These are phyloP conservation scores for Lepidocyrtinus sp. DNA, from an alignment of 2,888 invertebrate species.

Conservation along the genomic window DNA sequence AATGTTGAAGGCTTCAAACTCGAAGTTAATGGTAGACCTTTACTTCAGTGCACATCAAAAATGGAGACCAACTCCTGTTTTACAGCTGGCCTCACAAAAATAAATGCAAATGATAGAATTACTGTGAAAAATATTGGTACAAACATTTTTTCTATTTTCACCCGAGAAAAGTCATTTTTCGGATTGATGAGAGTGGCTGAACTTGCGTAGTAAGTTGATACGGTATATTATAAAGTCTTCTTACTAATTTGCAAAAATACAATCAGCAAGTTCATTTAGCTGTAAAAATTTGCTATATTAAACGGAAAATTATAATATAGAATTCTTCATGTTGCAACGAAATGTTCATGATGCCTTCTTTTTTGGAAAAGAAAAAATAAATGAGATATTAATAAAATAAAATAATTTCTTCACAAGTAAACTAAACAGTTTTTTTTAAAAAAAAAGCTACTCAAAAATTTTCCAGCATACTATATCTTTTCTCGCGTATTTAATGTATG, in stretches of 20 bases:
- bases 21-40: constrained; percentile 77
- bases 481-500: too few relatives aligned
- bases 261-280: neutral
- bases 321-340: too few relatives aligned
- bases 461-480: too few relatives aligned
- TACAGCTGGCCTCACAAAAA: constrained; percentile 79
- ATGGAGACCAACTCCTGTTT: constrained; percentile 82
- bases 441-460: too few relatives aligned
- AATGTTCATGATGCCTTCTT: too few relatives aligned
- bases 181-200: constrained; percentile 80
- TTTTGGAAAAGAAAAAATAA: neutral
- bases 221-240: too few relatives aligned
- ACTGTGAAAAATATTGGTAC: constrained; percentile 81
- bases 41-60: constrained; percentile 83
- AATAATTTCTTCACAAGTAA: neutral
- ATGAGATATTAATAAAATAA: neutral
- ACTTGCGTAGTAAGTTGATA: neutral
- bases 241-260: too few relatives aligned
- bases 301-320: too few relatives aligned
- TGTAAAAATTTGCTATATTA: too few relatives aligned
- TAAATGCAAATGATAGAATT: constrained; percentile 79
- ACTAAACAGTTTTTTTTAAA: too few relatives aligned
- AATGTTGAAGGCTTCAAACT: constrained; percentile 84
- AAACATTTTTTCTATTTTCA: constrained; percentile 79
- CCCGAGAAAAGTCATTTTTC: constrained; percentile 85